Evolutionary conservation across 2,113 vertebrate genomes (phyloP), one percentile per base, ranked within the genome.

Genomic region (Eudyptes chrysolophus): DNA sequence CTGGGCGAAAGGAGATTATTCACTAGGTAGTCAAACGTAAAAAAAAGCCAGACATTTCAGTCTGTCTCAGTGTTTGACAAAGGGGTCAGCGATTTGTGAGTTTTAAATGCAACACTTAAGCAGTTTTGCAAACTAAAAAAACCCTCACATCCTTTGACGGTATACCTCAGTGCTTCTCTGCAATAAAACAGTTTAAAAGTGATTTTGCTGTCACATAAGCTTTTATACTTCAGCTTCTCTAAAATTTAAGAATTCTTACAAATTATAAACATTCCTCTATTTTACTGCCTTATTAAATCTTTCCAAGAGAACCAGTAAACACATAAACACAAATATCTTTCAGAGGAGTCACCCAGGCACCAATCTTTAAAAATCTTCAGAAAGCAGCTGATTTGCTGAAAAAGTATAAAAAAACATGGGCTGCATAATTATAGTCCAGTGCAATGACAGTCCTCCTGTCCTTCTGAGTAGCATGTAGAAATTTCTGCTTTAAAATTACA

Each of bases 51-150:
- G 74, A 85, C 81, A 36, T 87, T 84, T 60, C 82, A 82, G 87
- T 18, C 86, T 89, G 84, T 24, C 81, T 42, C 84, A 10, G 42
- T n/a, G 89, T 36, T 77, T 46, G 93, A 96, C 94, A 95, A 93
- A 96, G 27, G 87, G 81, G 54, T 29, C 96, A 96, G 87, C 3
- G 20, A 76, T 83, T 87, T 91, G 91, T 69, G 69, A 72, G 89
- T 78, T 75, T 87, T 82, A 89, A 94, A 96, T 49, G 74, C 81
- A 94, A 80, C 58, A 89, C 36, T 89, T 64, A 91, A 85, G 84
- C 69, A 93, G 84, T 93, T 97, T 52, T 85, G 87, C 84, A 93
- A 87, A 69, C 89, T 42, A 6, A 74, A 87, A 93, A 83, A 74
- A 32, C 10, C 26, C 20, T 57, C 34, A 8, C 38, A 49, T 21